Evolutionary conservation across 1,140 invertebrate species (phyloP).

Genomic region (Trypoxylus dichotomus): DNA sequence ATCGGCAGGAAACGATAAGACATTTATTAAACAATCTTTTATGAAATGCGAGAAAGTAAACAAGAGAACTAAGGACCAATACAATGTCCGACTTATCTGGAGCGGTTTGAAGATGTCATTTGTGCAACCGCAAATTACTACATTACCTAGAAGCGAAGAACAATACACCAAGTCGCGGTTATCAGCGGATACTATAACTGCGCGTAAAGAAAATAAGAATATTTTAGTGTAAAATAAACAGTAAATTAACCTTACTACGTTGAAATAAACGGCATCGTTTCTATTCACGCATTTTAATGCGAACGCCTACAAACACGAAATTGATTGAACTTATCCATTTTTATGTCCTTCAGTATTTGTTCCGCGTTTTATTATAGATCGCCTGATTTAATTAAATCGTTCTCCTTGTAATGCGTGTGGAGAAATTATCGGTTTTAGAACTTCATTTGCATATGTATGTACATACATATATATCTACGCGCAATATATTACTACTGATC

Average conservation of each 20-base stretch:
- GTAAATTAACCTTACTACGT: neutral
- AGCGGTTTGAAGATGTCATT: neutral
- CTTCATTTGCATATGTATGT: neutral
- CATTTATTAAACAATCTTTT: neutral
- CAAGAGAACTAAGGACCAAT: neutral
- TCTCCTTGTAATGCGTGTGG: neutral
- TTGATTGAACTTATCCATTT: neutral
- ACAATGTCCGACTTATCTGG: neutral
- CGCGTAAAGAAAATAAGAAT: neutral
- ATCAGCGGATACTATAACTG: neutral
- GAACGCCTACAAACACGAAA: neutral
- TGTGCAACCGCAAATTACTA: neutral
- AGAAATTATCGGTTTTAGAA: neutral
- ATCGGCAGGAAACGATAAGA: neutral
- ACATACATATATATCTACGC: neutral
- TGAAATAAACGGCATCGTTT: neutral
- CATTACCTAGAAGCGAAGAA: neutral
- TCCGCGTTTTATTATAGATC: neutral
- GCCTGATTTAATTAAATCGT: neutral
- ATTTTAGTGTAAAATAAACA: neutral
- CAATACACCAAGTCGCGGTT: neutral
- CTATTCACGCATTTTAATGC: neutral
- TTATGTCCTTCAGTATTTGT: neutral
- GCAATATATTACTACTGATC: neutral
- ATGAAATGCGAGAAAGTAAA: constrained; percentile 1